Base-by-base conservation (phyloP, 2,888 invertebrate species). In the Laspeyria flexula region DNA sequence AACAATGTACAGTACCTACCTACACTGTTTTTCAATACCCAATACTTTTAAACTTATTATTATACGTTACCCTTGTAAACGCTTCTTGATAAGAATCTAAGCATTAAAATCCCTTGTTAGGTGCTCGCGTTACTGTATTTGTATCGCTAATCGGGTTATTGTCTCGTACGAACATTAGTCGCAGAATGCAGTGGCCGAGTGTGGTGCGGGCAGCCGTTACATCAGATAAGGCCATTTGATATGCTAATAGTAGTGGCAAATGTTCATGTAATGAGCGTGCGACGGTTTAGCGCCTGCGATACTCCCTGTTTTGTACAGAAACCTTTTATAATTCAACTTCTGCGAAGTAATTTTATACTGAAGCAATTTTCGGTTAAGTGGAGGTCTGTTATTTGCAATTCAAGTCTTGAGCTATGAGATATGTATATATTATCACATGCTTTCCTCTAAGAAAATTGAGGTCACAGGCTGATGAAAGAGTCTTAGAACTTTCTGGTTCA, bases 221-320 rank as follows among this genome's bases (percentile, higher is more conserved):
- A 89, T 90, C 89, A 76, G 90, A 90, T 89, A 89, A 85, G 71
- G 58, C 65, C 81, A 77, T 85, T 88, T 89, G 85, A 88, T 88
- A 90, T 91, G 89, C 83, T 89, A 89, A 90, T 89, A 81, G 77
- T 61, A 69, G 79, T 77, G 78, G 83, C 87, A 82, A 89, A 87
- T 86, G 88, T 77, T 85, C 85, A 77, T 77, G 81, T 85, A 89
- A 90, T 88, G 82, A 84, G 79, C 78, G 75, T 76, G 79, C 77
- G 81, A 85, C 79, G 84, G 81, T 78, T 85, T 85, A 82, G 77
- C 86, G 77, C 81, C 77, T 70, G 71, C 75, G 70, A 77, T 75
- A 75, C 61, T 61, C 67, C 65, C 59, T 61, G 51, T 48, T 59
- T 55, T 64, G 58, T 55, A 49, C 25, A 38, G 31, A 38, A 49